Percentiles rank a stretch among this genome's conserved stretches.
phyloP scores from a whole-genome alignment of 92 coral and sea anemone species.

The Palythoa grandis region DNA sequence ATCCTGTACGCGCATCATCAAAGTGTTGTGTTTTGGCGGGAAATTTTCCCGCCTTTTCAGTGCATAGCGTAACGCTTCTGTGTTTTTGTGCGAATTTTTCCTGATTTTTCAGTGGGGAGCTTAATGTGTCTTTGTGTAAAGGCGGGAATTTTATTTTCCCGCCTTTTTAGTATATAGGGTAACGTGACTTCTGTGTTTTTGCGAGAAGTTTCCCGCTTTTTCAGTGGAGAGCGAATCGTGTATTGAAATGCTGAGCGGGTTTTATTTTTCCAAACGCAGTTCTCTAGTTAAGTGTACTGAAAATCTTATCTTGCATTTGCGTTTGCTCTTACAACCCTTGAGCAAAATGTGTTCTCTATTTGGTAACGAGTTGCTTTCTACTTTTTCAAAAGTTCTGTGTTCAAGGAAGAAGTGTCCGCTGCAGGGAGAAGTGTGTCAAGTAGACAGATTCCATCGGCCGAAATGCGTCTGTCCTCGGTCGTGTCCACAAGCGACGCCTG shows the following conservation, averaged over 20 bases:
- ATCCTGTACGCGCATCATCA: too few relatives aligned
- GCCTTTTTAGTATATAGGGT: too few relatives aligned
- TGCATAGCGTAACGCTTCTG: too few relatives aligned
- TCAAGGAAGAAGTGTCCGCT: constrained; percentile 58
- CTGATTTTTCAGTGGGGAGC: background rate
- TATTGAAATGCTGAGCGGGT: too few relatives aligned
- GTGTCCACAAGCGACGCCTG: constrained; percentile 53
- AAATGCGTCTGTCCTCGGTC: constrained; percentile 71
- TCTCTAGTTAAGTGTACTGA: too few relatives aligned
- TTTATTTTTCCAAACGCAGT: too few relatives aligned
- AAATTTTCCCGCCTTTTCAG: background rate
- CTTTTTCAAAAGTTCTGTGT: constrained; percentile 62
- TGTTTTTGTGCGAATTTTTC: background rate
- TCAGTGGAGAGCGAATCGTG: too few relatives aligned
- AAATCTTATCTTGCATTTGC: background rate
- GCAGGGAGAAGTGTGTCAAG: constrained; percentile 77
- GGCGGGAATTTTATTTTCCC: too few relatives aligned
- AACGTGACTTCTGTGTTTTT: too few relatives aligned
- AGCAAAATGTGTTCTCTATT: too few relatives aligned
- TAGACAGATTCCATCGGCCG: constrained; percentile 65
- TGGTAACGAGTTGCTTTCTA: background rate
- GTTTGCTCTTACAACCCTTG: background rate
- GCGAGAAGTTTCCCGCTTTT: background rate
- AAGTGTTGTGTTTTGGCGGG: too few relatives aligned
- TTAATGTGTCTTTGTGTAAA: background rate